Base-by-base conservation (phyloP, 2,113 vertebrate genomes). In the Gallinago jamesoni region DNA sequence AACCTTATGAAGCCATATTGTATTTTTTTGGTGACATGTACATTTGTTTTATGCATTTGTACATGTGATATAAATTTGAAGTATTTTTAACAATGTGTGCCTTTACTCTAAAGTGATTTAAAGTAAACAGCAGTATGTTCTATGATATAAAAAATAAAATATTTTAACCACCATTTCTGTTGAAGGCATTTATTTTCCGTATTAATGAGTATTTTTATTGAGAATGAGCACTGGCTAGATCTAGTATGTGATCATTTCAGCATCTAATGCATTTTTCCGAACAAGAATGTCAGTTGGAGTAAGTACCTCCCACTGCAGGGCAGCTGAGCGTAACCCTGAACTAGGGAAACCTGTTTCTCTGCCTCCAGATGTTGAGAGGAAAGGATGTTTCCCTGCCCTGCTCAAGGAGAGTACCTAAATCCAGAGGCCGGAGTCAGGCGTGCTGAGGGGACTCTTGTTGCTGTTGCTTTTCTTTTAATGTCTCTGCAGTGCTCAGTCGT, bases 81-180 rank as follows among this genome's bases (percentile, higher is more conserved):
- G 74, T 95, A 93, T 94, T 97, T 96, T 96, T 96, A 94, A 96
- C 91, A 91, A 96, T 69, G 87, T 95, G 96, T 97, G 96, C 96
- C 96, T 97, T 97, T 95, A 92, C 70, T 94, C 94, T 53, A 82
- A 96, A 97, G 84, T 92, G 92, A 94, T 97, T 89, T 96, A 92
- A 94, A 95, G 90, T 75, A 76, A 96, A 94, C 95, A 96, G 94
- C 95, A 89, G 94, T 97, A 96, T 96, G 95, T 96, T 96, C 95
- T 95, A 85, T 94, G 93, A 94, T 96, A 96, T 80, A 91, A 93
- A 94, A 92, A 97, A 96, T 96, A 97, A 97, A 96, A 80, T 96
- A 96, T 96, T 97, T 97, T 96, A 97, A 94, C 89, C 96, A 96
- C 78, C 89, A 0, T 74, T 92, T 89, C 77, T 89, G 84, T 94